phyloP scores from a whole-genome alignment of 2,888 invertebrate genomes.

The Napeogenes sylphis region DNA sequence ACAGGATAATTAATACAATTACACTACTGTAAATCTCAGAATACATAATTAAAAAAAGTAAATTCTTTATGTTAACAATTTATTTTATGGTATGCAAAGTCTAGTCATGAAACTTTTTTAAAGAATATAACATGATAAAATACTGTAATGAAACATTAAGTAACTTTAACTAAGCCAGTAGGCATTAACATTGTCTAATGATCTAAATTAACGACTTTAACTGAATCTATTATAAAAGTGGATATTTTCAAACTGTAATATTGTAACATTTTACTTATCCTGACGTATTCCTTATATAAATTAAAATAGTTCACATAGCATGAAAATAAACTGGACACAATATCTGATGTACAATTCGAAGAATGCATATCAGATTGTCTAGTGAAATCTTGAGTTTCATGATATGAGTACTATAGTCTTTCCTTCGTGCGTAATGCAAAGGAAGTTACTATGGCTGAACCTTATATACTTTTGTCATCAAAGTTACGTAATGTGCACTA shows the following conservation, averaged over 20 bases:
- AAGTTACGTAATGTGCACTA: too few species aligned
- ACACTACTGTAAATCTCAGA: constrained; percentile 15
- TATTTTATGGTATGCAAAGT: not conserved
- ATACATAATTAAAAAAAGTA: constrained; percentile 6
- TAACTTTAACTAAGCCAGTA: too few species aligned
- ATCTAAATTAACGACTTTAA: not conserved
- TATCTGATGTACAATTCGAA: constrained; percentile 4
- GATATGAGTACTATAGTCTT: constrained; percentile 41
- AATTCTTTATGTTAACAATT: not conserved
- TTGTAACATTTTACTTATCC: constrained; percentile 7
- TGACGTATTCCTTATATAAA: constrained; percentile 17
- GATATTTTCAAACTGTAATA: not conserved
- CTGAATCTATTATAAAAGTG: not conserved
- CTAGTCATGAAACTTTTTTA: too few species aligned
- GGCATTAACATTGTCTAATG: too few species aligned
- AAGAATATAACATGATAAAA: not conserved
- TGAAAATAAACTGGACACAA: constrained; percentile 31
- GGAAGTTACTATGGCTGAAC: too few species aligned
- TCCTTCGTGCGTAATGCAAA: too few species aligned
- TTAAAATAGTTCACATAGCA: constrained; percentile 47
- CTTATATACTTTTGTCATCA: too few species aligned
- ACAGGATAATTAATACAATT: constrained; percentile 29
- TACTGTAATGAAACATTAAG: constrained; percentile 14
- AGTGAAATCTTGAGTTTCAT: constrained; percentile 36
- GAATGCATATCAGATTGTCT: constrained; percentile 6